Base-by-base conservation (phyloP, 2,888 invertebrate species). In the Callosobruchus maculatus region DNA sequence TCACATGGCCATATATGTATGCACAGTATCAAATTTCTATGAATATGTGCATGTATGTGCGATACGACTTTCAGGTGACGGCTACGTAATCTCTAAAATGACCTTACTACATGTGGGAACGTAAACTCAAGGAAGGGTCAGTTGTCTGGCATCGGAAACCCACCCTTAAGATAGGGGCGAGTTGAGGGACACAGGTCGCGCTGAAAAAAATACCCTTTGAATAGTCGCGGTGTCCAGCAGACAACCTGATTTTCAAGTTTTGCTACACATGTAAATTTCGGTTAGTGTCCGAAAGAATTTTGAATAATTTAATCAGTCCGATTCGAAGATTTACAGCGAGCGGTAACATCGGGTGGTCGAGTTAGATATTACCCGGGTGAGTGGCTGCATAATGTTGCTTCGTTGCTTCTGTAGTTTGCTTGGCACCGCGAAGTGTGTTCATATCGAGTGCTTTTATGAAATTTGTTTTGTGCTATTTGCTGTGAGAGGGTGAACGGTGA, bases 231-330 rank as follows among this genome's bases (percentile, higher is more conserved):
- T 85, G 85, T 84, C 84, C 85, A 83, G 82, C 78, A 74, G 81
- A 84, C 79, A 83, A 86, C 85, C 82, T 84, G 86, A 85, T 85
- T 85, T 85, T 85, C 86, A 80, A 83, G 86, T 86, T 86, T 83
- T 81, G 79, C 80, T 79, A 78, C 78, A 80, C 77, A 76, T 76
- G 26, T 72, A 72, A 49, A 76, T 75, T 78, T 80, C 77, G 77
- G 78, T 77, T 81, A 78, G 49, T 49, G 18, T 81, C 79, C 72
- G 80, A 77, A 78, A 79, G 81, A 78, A 78, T 79, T 80, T 80
- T 75, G 78, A 74, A 80, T 79, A 77, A 78, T 78, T 80, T 78
- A 78, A 78, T 82, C 85, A 86, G 86, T 86, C 84, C 84, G 85
- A 83, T 83, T 81, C 81, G 78, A 81, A 82, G 80, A 81, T 83